Evolutionary conservation across 2,113 vertebrate species (phyloP).

Genomic region (Ramphastos sulfuratus): DNA sequence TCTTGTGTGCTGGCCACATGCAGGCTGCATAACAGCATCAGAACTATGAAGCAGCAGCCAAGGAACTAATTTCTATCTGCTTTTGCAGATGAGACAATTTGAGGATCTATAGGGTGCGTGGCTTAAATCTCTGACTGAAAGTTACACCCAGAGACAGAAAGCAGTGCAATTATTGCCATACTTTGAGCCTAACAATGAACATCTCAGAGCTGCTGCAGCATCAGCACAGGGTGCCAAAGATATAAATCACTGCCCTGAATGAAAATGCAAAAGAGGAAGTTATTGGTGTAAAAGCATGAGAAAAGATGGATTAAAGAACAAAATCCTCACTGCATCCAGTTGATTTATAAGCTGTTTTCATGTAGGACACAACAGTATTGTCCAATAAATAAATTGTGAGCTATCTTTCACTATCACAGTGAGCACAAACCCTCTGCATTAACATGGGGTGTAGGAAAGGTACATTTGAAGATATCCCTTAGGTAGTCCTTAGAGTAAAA

Average conservation of each 20-base stretch:
- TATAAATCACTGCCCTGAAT: conserved; percentile 63
- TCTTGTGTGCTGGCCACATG: neutral
- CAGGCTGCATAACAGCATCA: neutral
- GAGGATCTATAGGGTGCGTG: conserved; percentile 56
- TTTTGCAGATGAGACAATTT: conserved; percentile 72
- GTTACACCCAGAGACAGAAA: conserved; percentile 66
- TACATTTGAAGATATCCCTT: neutral
- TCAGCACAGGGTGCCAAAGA: conserved; percentile 27
- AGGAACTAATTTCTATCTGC: conserved; percentile 44
- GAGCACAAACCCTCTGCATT: neutral
- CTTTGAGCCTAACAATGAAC: conserved; percentile 60
- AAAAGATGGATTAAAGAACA: conserved; percentile 63
- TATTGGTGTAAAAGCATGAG: conserved; percentile 52
- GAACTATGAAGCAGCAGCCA: conserved; percentile 3
- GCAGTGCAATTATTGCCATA: conserved; percentile 55
- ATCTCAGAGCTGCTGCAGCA: conserved; percentile 31
- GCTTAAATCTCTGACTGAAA: conserved; percentile 71
- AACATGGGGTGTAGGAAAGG: neutral
- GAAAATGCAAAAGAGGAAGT: conserved; percentile 50
- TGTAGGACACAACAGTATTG: conserved; percentile 30
- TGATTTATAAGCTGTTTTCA: conserved; percentile 44
- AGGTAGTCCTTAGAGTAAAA: neutral
- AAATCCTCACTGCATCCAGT: conserved; percentile 23
- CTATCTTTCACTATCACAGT: neutral
- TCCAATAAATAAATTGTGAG: conserved; percentile 23